Evolutionary conservation across 2,797 vertebrate genomes (phyloP).

Genomic region (Tolypeutes matacus): DNA sequence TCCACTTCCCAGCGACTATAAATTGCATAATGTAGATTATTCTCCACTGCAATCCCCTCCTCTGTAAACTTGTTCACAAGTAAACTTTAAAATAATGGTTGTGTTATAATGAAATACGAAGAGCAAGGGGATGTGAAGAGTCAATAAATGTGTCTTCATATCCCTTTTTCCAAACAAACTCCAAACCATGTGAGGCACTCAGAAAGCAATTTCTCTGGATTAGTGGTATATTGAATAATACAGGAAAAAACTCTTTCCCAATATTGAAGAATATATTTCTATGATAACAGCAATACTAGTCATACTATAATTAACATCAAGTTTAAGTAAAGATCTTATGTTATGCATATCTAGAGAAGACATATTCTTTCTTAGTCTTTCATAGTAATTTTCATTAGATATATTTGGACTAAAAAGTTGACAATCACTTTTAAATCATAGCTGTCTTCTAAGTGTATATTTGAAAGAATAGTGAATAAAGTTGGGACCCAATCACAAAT

Average conservation of each 20-base stretch:
- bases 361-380: neutral
- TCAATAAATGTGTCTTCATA: neutral
- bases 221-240: neutral
- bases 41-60: neutral
- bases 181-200: neutral
- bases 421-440: neutral
- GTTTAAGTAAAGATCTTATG: neutral
- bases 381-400: neutral
- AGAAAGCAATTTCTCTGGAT: neutral
- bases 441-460: neutral
- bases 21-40: neutral
- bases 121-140: neutral
- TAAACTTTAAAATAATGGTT: conserved; percentile 42
- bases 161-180: neutral
- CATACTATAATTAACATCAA: conserved; percentile 26
- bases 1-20: neutral
- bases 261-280: neutral
- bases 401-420: neutral
- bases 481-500: conserved; percentile 22
- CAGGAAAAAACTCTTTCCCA: neutral
- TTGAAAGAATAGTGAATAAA: conserved; percentile 60
- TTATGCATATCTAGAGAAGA: neutral
- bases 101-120: neutral
- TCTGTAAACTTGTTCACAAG: neutral
- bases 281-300: neutral